These are phyloP conservation scores for Drosophila athabasca DNA, from an alignment of 1,140 invertebrate genomes.

Conservation along the genomic window DNA sequence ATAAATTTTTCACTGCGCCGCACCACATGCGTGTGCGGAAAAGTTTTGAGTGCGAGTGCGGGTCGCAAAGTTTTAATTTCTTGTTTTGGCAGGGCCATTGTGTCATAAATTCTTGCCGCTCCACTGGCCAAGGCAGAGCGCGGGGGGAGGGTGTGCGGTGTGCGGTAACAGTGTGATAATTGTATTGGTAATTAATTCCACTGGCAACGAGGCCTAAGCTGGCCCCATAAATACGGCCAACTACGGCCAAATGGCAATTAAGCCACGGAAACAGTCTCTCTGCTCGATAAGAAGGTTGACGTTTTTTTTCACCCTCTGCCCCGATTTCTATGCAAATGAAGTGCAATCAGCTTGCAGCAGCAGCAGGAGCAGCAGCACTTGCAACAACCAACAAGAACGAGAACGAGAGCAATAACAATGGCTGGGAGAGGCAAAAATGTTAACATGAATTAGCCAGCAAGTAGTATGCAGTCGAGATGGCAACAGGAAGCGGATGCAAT, in stretches of 20 bases:
- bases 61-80: slow-evolving; percentile 76
- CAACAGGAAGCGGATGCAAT: slow-evolving; percentile 70
- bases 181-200: slow-evolving; percentile 64
- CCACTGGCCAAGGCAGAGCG: slow-evolving; percentile 22
- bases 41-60: slow-evolving; percentile 57
- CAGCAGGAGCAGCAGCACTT: slow-evolving; percentile 15
- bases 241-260: slow-evolving; percentile 55
- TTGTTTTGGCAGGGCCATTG: slow-evolving; percentile 69
- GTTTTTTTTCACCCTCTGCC: slow-evolving; percentile 19
- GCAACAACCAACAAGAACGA: slow-evolving; percentile 12
- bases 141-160: background rate
- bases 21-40: slow-evolving; percentile 65
- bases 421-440: slow-evolving; percentile 45
- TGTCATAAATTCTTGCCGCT: slow-evolving; percentile 67
- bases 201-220: slow-evolving; percentile 40
- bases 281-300: slow-evolving; percentile 60
- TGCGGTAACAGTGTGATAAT: slow-evolving; percentile 35
- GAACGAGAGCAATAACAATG: slow-evolving; percentile 37
- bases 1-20: slow-evolving; percentile 69
- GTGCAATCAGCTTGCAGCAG: slow-evolving; percentile 36
- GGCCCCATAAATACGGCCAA: slow-evolving; percentile 52
- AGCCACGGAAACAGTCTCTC: slow-evolving; percentile 59
- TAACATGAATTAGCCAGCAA: slow-evolving; percentile 73
- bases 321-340: slow-evolving; percentile 57
- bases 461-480: slow-evolving; percentile 54